A percentile compares a stretch with the other conserved stretches of the same genome.
Conservation (phyloP, 2,797 vertebrate genomes). For the Peromyscus nudipes region DNA sequence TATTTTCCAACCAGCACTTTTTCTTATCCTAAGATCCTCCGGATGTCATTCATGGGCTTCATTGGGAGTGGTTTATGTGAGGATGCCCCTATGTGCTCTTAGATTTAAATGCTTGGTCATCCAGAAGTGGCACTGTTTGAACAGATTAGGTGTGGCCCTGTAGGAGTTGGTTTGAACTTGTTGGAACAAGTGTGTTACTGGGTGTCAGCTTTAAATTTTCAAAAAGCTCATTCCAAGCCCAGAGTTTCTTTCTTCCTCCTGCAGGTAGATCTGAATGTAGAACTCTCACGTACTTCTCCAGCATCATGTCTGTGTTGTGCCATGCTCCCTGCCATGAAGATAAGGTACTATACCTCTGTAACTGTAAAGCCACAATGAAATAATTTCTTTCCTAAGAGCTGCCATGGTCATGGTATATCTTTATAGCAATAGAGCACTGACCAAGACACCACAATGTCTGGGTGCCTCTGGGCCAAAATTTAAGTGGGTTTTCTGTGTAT, state of each 20-base stretch:
- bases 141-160: not conserved
- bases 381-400: not conserved
- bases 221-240: not conserved
- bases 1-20: too few species aligned
- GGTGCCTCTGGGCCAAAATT: rapidly evolving
- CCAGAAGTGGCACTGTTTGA: too few species aligned
- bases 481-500: not conserved
- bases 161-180: not conserved
- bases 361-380: not conserved
- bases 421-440: not conserved
- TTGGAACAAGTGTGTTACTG: not conserved
- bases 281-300: not conserved
- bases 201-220: not conserved
- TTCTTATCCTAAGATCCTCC: too few species aligned
- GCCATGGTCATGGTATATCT: not conserved
- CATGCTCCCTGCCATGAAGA: not conserved
- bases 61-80: too few species aligned
- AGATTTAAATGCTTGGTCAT: too few species aligned
- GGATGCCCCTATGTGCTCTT: too few species aligned
- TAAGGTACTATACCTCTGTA: not conserved
- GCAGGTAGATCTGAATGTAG: not conserved
- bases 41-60: too few species aligned
- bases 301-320: not conserved
- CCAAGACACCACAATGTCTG: too few species aligned
- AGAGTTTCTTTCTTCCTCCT: not conserved